A percentile compares a stretch with the other conserved stretches of the same genome.
These are phyloP conservation scores for Sericinus montela DNA, from an alignment of 2,888 invertebrate species.

Conservation along the genomic window DNA sequence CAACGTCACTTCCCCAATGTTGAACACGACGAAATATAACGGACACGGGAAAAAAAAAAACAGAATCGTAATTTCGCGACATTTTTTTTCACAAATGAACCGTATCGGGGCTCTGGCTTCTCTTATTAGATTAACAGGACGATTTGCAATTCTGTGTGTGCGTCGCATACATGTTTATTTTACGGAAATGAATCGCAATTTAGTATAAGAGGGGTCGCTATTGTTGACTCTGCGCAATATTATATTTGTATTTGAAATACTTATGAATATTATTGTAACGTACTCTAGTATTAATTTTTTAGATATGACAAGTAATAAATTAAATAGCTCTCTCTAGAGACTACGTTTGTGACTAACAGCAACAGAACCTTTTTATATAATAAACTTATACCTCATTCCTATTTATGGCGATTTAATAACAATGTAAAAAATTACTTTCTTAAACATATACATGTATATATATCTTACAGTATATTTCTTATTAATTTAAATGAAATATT, in stretches of 20 bases:
- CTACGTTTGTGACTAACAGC: too few relatives aligned
- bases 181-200: constrained; percentile 76
- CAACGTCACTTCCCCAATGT: constrained; percentile 65
- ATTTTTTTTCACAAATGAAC: constrained; percentile 76
- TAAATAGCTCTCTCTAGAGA: too few relatives aligned
- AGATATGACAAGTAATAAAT: too few relatives aligned
- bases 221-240: constrained; percentile 62
- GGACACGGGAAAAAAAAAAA: constrained; percentile 27
- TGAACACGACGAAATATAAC: constrained; percentile 34
- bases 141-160: constrained; percentile 77
- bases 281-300: too few relatives aligned
- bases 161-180: constrained; percentile 73
- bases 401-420: too few relatives aligned
- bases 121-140: constrained; percentile 78
- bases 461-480: too few relatives aligned
- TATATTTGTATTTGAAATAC: constrained; percentile 39
- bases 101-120: constrained; percentile 56
- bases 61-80: constrained; percentile 41
- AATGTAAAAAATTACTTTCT: too few relatives aligned
- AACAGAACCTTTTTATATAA: too few relatives aligned
- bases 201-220: constrained; percentile 46
- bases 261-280: neutral
- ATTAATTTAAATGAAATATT: too few relatives aligned
- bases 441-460: too few relatives aligned
- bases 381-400: too few relatives aligned